Base-by-base conservation (phyloP, 2,113 vertebrate species). In the Chloropsis cyanopogon region DNA sequence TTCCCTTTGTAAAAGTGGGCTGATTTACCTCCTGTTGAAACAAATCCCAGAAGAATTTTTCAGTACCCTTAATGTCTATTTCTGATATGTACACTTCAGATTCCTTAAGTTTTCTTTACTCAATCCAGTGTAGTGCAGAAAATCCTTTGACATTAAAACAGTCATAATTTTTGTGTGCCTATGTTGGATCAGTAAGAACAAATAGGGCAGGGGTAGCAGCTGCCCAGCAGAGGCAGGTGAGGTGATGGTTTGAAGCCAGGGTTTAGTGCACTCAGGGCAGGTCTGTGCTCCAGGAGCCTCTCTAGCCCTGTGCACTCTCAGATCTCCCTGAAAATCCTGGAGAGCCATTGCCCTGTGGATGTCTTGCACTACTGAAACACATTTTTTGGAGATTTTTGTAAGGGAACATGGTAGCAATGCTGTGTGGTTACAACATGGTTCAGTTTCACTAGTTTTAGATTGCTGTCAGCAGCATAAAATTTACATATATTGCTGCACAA, bases 401-500 rank as follows among this genome's bases (percentile, higher is more conserved):
- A 39, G 89, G 60, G 39, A 92, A 6, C 19, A 3, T 16, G 21
- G 42, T 71, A 64, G 52, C 29, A 50, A 33, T 72, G 53, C 57
- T 81, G 1, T 35, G 2, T 52, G 39, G 41, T 64, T 91, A 52
- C 49, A 59, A 3, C 33, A 25, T 52, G 24, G 50, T 82, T 91
- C 22, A 7, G 39, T 95, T 82, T 70, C 87, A 87, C 35, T 79
- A 9, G 81, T 47, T 81, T 63, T 22, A 83, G 31, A 39, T 85
- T 84, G 20, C 73, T 94, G 49, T n/a, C 82, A 91, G 87, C 87
- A 85, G 73, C 75, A 76, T 64, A 86, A 89, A 60, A 92, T 88
- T 63, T 88, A 31, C 80, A 46, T 72, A 9, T 7, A 12, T 64
- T 83, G 47, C 47, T 88, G 72, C 57, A 44, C 49, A 64, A 71